These are phyloP conservation scores for Macrophya annulata DNA, from an alignment of 2,888 invertebrate genomes.

Conservation along the genomic window DNA sequence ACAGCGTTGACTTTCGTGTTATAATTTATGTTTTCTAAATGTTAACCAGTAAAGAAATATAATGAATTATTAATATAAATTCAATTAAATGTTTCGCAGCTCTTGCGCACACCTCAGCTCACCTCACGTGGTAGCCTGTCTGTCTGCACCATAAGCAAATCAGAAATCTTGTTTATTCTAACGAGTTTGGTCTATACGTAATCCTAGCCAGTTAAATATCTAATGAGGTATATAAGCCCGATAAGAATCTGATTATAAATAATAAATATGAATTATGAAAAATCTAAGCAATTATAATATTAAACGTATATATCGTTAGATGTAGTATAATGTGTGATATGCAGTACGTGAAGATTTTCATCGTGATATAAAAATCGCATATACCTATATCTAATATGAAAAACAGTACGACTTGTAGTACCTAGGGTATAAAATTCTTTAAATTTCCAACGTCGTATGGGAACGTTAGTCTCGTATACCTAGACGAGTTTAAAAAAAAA, in stretches of 20 bases:
- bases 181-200: not conserved
- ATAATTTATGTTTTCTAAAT: slow-evolving; percentile 41
- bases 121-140: not conserved
- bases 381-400: not conserved
- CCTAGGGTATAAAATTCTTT: slow-evolving; percentile 14
- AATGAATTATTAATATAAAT: slow-evolving; percentile 51
- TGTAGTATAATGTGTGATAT: not conserved
- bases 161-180: slow-evolving; percentile 30
- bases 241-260: not conserved
- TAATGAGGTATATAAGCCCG: not conserved
- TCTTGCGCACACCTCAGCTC: not conserved
- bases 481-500: slow-evolving; percentile 14
- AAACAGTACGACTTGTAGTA: not conserved
- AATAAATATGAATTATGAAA: not conserved
- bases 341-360: not conserved
- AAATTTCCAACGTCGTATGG: slow-evolving; percentile 6
- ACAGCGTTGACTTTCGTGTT: not conserved
- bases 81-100: slow-evolving; percentile 23
- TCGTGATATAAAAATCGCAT: not conserved
- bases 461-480: not conserved
- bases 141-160: not conserved
- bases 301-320: not conserved
- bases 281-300: not conserved
- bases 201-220: slow-evolving; percentile 8
- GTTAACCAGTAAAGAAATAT: not conserved